phyloP scores from a whole-genome alignment of 2,797 vertebrate species.

The Phrynocephalus vlangalii region DNA sequence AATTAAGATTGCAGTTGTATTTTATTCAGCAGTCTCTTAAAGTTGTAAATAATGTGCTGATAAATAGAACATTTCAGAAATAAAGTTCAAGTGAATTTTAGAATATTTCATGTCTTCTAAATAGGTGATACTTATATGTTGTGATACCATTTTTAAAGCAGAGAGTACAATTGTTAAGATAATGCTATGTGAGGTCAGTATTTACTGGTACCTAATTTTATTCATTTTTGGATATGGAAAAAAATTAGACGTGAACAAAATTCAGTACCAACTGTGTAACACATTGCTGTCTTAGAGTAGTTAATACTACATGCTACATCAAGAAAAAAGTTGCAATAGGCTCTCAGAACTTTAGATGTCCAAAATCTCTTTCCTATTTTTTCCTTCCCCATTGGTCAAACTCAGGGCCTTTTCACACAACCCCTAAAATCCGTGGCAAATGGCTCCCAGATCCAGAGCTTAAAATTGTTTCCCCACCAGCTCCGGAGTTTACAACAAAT shows the following conservation, averaged over 20 bases:
- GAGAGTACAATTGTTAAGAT: not conserved
- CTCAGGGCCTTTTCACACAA: too few relatives aligned
- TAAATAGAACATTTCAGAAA: not conserved
- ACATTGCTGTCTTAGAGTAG: not conserved
- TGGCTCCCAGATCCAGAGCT: too few relatives aligned
- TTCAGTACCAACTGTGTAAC: not conserved
- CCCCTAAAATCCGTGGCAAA: too few relatives aligned
- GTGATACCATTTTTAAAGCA: not conserved
- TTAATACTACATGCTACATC: not conserved
- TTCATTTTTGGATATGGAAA: not conserved
- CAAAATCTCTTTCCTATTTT: not conserved
- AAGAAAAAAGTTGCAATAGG: not conserved
- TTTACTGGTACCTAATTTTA: not conserved
- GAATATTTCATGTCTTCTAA: not conserved
- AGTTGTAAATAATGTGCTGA: not conserved
- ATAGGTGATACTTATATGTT: not conserved
- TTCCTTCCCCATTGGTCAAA: not conserved
- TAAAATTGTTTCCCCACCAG: too few relatives aligned
- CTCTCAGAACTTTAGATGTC: not conserved
- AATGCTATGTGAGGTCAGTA: not conserved
- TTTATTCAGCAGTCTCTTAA: not conserved
- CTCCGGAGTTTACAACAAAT: too few relatives aligned
- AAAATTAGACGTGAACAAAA: not conserved
- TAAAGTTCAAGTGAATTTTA: not conserved
- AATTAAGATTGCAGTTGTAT: not conserved